Evolutionary conservation across 2,113 vertebrate genomes (phyloP).

Genomic region (Bungarus multicinctus): DNA sequence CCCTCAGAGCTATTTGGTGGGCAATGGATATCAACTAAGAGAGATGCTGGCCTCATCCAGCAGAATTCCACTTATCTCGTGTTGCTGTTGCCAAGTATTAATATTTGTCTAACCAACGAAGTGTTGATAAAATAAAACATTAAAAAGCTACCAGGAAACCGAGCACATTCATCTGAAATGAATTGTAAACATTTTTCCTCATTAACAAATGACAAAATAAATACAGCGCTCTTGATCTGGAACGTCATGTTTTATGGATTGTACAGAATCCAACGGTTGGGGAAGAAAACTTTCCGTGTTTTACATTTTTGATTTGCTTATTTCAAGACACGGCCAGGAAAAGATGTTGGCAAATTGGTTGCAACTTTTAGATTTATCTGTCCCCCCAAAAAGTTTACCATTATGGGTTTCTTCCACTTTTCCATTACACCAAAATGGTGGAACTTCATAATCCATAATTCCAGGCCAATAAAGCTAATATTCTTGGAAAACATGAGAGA

Average conservation of each 20-base stretch:
- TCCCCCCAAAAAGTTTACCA: too few species aligned
- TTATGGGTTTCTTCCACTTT: not conserved
- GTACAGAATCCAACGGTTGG: constrained; percentile 16
- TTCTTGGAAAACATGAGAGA: not conserved
- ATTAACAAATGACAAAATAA: constrained; percentile 54
- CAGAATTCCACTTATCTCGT: not conserved
- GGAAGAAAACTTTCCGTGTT: not conserved
- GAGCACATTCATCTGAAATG: constrained; percentile 65
- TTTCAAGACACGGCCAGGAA: not conserved
- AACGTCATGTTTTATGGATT: constrained; percentile 44
- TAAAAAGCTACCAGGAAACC: constrained; percentile 63
- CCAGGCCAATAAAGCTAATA: not conserved
- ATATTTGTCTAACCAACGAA: constrained; percentile 52
- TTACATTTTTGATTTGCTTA: not conserved
- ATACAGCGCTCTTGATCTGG: constrained; percentile 62
- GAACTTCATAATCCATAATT: not conserved
- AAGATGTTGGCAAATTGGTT: not conserved
- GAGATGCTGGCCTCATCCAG: not conserved
- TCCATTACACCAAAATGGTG: not conserved
- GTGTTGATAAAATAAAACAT: constrained; percentile 8
- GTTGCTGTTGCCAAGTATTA: constrained; percentile 54
- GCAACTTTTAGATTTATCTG: not conserved
- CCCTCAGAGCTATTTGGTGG: not conserved
- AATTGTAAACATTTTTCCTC: constrained; percentile 58
- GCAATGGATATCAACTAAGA: not conserved